Evolutionary conservation across 2,797 vertebrate genomes (phyloP).

Genomic region (Melanogrammus aeglefinus): DNA sequence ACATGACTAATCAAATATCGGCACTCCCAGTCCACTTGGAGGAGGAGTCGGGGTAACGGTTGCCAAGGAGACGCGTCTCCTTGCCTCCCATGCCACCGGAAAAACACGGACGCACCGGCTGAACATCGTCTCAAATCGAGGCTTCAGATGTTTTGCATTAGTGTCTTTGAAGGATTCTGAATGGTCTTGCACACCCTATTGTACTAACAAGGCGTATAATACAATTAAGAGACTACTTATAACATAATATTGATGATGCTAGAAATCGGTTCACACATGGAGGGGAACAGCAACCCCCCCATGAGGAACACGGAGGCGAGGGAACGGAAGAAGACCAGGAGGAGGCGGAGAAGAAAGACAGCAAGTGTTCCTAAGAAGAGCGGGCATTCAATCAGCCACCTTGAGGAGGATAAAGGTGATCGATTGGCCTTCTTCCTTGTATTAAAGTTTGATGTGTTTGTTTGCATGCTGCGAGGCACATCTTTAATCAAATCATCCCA

Average conservation of each 20-base stretch:
- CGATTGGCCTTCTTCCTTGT: not conserved
- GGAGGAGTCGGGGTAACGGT: slow-evolving; percentile 23
- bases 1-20: not conserved
- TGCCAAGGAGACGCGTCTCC: slow-evolving; percentile 49
- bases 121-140: not conserved
- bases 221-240: not conserved
- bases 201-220: not conserved
- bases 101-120: not conserved
- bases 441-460: not conserved
- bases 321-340: slow-evolving; percentile 45
- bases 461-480: not conserved
- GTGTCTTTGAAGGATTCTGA: not conserved
- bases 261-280: not conserved
- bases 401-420: not conserved
- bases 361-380: slow-evolving; percentile 21
- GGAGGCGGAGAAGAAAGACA: slow-evolving; percentile 36
- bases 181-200: not conserved
- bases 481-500: not conserved
- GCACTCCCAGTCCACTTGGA: not conserved
- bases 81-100: not conserved
- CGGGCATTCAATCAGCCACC: not conserved
- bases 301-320: slow-evolving; percentile 11
- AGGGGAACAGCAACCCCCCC: not conserved
- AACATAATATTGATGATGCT: not conserved
- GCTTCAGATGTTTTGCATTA: not conserved